phyloP scores from a whole-genome alignment of 2,113 vertebrate species.

The Poeciliopsis retropinna region DNA sequence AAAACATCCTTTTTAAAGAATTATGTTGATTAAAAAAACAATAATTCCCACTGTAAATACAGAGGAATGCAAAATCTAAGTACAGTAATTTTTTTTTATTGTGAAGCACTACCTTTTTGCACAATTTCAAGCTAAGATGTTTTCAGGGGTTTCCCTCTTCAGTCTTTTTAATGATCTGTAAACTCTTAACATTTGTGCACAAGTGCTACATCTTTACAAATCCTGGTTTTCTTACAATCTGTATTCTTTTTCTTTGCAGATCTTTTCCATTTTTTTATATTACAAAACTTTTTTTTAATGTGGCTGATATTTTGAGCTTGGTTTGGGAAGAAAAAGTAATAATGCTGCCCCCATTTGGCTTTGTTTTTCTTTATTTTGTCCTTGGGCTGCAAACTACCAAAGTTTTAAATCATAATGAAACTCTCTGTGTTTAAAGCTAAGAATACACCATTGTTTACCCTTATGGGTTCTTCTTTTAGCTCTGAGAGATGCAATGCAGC shows the following conservation, averaged over 20 bases:
- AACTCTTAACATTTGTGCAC: slow-evolving; percentile 11
- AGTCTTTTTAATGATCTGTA: slow-evolving; percentile 16
- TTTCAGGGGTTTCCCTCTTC: slow-evolving; percentile 2
- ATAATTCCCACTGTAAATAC: background rate
- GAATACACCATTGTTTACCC: background rate
- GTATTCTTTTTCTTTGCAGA: background rate
- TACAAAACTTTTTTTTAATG: background rate
- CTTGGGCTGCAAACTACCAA: background rate
- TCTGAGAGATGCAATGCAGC: background rate
- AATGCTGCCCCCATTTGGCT: background rate
- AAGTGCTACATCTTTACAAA: background rate
- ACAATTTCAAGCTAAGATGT: background rate
- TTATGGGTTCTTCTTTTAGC: background rate
- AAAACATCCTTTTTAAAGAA: background rate
- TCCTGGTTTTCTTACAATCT: background rate
- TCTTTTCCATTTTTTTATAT: background rate
- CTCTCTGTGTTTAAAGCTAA: background rate
- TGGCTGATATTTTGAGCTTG: too few species aligned
- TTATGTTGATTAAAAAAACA: too few species aligned
- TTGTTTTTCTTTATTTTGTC: background rate
- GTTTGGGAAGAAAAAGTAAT: too few species aligned
- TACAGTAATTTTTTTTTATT: background rate
- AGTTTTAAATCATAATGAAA: slow-evolving; percentile 20
- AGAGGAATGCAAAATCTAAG: background rate
- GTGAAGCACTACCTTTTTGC: background rate